Evolutionary conservation across 2,113 vertebrate genomes (phyloP).

Genomic region (Zosterops pallidus): DNA sequence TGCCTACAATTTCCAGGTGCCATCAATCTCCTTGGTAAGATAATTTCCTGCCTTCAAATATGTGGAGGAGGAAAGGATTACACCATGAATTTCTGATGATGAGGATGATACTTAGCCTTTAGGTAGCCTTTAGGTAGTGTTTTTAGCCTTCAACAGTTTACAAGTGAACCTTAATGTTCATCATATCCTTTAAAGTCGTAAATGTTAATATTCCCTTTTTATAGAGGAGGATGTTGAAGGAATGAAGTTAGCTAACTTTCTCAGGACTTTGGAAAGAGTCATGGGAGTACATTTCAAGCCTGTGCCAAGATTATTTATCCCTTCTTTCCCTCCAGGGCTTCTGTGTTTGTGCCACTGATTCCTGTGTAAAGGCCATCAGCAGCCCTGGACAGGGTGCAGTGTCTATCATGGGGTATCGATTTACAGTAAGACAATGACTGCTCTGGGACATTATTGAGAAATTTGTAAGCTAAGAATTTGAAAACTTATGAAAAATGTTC

Average conservation of each 20-base stretch:
- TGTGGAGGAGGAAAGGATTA: not conserved
- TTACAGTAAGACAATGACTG: not conserved
- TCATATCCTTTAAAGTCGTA: not conserved
- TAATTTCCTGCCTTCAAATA: conserved; percentile 42
- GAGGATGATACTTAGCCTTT: not conserved
- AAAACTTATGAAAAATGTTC: not conserved
- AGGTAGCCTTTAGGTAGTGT: not conserved
- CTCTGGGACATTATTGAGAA: not conserved
- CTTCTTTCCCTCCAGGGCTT: not conserved
- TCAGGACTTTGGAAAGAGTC: not conserved
- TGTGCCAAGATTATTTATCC: not conserved
- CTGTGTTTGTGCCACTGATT: not conserved
- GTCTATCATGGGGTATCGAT: not conserved
- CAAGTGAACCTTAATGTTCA: not conserved
- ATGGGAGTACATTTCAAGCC: not conserved
- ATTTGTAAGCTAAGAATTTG: not conserved
- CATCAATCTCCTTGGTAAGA: conserved; percentile 32
- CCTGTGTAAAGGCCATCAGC: not conserved
- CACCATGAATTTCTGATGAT: conserved; percentile 21
- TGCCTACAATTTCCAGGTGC: conserved; percentile 38
- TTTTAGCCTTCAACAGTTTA: conserved; percentile 18
- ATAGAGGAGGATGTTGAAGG: not conserved
- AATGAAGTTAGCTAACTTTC: not conserved
- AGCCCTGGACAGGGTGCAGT: not conserved
- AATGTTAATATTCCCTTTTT: not conserved